phyloP scores from a whole-genome alignment of 2,797 vertebrate species.

The Xenops minutus region DNA sequence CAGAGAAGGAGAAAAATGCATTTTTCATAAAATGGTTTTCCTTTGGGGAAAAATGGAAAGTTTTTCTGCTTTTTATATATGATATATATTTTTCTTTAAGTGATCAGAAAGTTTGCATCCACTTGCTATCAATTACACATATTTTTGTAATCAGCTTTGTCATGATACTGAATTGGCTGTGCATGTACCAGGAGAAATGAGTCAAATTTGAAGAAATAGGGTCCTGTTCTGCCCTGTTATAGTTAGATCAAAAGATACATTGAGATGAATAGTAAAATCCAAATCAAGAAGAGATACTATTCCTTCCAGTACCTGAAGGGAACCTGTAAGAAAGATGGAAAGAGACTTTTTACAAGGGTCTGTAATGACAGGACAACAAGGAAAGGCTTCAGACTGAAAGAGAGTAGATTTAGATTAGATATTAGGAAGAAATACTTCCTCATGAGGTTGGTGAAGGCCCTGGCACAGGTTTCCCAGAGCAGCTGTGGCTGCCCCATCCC shows the following conservation, averaged over 20 bases:
- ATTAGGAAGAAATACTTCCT: neutral
- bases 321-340: neutral
- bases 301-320: neutral
- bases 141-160: neutral
- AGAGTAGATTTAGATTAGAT: neutral
- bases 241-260: neutral
- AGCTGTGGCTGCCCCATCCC: neutral
- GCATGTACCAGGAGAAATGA: neutral
- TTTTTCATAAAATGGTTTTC: neutral
- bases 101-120: neutral
- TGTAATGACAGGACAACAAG: neutral
- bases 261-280: neutral
- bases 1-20: neutral
- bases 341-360: neutral
- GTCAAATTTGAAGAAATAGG: neutral
- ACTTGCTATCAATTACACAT: neutral
- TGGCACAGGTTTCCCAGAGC: neutral
- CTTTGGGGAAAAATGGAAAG: neutral
- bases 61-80: neutral
- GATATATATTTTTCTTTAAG: neutral
- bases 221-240: neutral
- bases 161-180: neutral
- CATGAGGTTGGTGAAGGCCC: rapidly evolving
- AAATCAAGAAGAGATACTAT: neutral
- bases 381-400: neutral